phyloP scores from a whole-genome alignment of 2,113 vertebrate genomes.

The Platichthys stellatus region DNA sequence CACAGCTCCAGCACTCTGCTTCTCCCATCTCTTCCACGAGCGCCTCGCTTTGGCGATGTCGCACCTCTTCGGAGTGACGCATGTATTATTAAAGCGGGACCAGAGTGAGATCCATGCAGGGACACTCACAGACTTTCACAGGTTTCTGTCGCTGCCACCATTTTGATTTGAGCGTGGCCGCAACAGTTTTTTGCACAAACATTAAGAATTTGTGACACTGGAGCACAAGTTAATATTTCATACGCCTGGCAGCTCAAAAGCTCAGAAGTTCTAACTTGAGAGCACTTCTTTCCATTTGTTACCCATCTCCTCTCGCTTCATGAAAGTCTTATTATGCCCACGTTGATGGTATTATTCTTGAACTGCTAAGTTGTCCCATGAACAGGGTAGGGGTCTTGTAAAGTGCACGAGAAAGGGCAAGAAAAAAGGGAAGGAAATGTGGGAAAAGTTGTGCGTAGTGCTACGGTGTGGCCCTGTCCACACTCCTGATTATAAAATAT shows the following conservation, averaged over 20 bases:
- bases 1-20: conserved; percentile 37
- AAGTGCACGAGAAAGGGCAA: conserved; percentile 34
- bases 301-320: conserved; percentile 30
- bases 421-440: neutral
- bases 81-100: conserved; percentile 74
- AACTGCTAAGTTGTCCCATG: conserved; percentile 10
- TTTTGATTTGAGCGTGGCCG: conserved; percentile 70
- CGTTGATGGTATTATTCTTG: conserved; percentile 34
- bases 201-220: conserved; percentile 60
- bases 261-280: conserved; percentile 33
- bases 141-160: conserved; percentile 64
- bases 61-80: conserved; percentile 60
- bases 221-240: conserved; percentile 69
- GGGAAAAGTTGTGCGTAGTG: conserved; percentile 21
- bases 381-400: conserved; percentile 25
- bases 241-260: conserved; percentile 25
- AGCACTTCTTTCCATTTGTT: conserved; percentile 59
- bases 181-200: conserved; percentile 43
- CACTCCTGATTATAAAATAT: conserved; percentile 29
- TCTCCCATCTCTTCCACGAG: conserved; percentile 13
- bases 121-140: conserved; percentile 72
- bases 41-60: conserved; percentile 29
- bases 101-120: conserved; percentile 54
- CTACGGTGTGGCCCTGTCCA: conserved; percentile 12
- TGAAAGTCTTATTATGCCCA: conserved; percentile 55